Evolutionary conservation across 1,140 invertebrate genomes (phyloP).

Genomic region (Drosophila fuyamai): DNA sequence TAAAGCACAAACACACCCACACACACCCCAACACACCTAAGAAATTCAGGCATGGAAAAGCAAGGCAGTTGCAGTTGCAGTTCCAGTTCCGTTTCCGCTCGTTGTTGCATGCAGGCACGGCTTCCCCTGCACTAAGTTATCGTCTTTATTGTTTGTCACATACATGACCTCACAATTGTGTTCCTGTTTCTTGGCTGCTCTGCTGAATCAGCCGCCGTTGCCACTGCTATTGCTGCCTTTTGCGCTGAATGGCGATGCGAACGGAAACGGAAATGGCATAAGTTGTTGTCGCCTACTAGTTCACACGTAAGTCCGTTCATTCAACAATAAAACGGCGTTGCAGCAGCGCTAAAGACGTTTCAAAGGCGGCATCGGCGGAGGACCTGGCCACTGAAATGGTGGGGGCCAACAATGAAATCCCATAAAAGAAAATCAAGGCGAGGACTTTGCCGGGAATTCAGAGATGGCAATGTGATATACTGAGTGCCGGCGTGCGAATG

Average conservation of each 20-base stretch:
- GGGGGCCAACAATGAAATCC: slow-evolving; percentile 53
- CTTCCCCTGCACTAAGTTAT: slow-evolving; percentile 67
- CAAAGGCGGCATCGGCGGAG: slow-evolving; percentile 10
- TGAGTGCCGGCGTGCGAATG: slow-evolving; percentile 1
- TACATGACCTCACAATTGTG: slow-evolving; percentile 80
- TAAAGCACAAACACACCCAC: slow-evolving; percentile 43
- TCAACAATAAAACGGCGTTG: slow-evolving; percentile 72
- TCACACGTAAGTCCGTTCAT: slow-evolving; percentile 80
- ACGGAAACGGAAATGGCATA: slow-evolving; percentile 81
- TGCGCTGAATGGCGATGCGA: slow-evolving; percentile 56
- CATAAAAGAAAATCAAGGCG: slow-evolving; percentile 57
- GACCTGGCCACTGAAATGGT: slow-evolving; percentile 22
- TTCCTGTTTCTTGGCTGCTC: slow-evolving; percentile 57
- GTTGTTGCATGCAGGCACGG: slow-evolving; percentile 30
- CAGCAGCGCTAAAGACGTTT: slow-evolving; percentile 35
- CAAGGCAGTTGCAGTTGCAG: slow-evolving; percentile 6
- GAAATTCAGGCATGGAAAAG: slow-evolving; percentile 17
- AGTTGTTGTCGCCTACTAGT: slow-evolving; percentile 82
- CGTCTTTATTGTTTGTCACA: slow-evolving; percentile 83
- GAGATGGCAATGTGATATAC: slow-evolving; percentile 39
- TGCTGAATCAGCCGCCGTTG: background rate
- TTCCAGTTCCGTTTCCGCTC: slow-evolving; percentile 65
- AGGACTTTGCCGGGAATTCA: slow-evolving; percentile 17
- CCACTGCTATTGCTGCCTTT: slow-evolving; percentile 15
- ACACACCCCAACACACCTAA: slow-evolving; percentile 14